Evolutionary conservation across 1,140 invertebrate genomes (phyloP).

Genomic region (Lasaia peninsularis): DNA sequence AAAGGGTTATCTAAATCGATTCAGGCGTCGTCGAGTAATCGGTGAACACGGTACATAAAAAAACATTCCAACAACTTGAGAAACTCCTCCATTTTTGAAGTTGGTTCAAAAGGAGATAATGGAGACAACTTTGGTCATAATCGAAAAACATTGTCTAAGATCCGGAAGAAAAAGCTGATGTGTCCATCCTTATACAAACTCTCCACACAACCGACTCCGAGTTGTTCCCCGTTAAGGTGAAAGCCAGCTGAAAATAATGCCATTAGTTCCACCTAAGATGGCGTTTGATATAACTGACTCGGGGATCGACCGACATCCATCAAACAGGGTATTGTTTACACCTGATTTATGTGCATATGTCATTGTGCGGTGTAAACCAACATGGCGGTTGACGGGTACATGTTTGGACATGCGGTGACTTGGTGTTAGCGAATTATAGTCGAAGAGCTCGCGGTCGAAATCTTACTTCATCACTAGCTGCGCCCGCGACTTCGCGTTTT

Average conservation of each 20-base stretch:
- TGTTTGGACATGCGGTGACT: constrained; percentile 19
- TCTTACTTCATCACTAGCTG: no score
- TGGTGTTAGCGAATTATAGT: constrained; percentile 17
- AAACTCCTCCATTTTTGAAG: no score
- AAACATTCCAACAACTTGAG: no score
- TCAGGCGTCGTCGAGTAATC: no score
- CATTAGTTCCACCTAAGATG: constrained; percentile 16
- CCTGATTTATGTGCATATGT: constrained; percentile 30
- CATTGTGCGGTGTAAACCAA: constrained; percentile 20
- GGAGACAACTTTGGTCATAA: no score
- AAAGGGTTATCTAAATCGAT: no score
- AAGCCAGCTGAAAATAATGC: constrained; percentile 6
- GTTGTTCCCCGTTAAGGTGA: constrained; percentile 6
- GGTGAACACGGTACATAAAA: no score
- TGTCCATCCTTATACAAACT: neutral
- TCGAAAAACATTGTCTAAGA: no score
- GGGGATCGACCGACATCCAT: constrained; percentile 28
- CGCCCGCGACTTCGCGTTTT: no score
- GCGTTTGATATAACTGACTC: constrained; percentile 9
- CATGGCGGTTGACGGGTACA: constrained; percentile 24
- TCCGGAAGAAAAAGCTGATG: no score
- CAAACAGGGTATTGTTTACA: constrained; percentile 27
- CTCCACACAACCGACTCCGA: neutral
- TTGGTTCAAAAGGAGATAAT: no score
- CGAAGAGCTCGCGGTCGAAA: neutral